Conservation (phyloP, 2,888 invertebrate species). For the Cerastoderma edule region DNA sequence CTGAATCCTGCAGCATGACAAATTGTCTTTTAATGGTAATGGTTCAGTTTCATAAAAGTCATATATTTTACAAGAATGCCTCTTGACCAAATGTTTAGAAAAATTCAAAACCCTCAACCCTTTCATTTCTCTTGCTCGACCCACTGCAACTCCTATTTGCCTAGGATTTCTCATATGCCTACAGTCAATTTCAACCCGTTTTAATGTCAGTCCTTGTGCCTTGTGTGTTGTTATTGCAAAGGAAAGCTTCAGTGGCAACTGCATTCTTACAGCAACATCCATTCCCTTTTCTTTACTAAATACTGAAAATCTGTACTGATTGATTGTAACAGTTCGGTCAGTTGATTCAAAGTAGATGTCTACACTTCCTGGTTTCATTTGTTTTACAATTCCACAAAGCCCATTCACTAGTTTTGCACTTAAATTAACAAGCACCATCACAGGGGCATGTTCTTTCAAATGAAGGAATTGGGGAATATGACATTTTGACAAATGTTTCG, state of each 20-base stretch:
- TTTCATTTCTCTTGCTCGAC: background rate
- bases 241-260: constrained; percentile 5
- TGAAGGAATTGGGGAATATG: constrained; percentile 1
- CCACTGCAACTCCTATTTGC: background rate
- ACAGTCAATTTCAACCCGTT: background rate
- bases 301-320: background rate
- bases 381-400: constrained; percentile 25
- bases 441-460: background rate
- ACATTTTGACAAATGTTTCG: too few relatives aligned
- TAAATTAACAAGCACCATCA: background rate
- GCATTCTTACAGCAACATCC: constrained; percentile 12
- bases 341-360: background rate
- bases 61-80: background rate
- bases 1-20: background rate
- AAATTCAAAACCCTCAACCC: background rate
- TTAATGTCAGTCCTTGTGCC: background rate
- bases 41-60: too few relatives aligned
- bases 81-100: background rate
- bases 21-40: background rate
- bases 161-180: background rate
- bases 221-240: too few relatives aligned
- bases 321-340: background rate
- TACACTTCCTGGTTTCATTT: background rate
- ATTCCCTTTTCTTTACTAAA: background rate
- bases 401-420: constrained; percentile 5